Evolutionary conservation across 2,113 vertebrate species (phyloP), one percentile per base, ranked within the genome.

Genomic region (Colaptes auratus): DNA sequence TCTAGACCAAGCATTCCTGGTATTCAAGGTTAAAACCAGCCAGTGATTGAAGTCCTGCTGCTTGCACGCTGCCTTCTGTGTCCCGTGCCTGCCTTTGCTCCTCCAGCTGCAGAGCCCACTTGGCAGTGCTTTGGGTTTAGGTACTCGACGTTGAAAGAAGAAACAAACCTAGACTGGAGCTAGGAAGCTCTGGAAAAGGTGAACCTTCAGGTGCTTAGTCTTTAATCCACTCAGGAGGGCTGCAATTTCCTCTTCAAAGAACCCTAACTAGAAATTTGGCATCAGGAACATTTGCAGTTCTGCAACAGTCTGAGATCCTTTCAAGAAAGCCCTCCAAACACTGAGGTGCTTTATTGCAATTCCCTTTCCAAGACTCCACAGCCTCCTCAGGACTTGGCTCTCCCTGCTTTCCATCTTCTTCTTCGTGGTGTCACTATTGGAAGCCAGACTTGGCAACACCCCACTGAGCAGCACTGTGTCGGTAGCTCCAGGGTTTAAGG

Each of bases 401-500:
- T 93, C 92, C 39, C 48, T 86, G 42, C 69, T 89, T 79, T 77
- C 65, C 42, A 44, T 44, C 42, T 74, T 85, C 90, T 82, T 93
- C 79, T 69, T 88, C 65, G 84, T 13, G 28, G 28, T 64, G 85
- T 77, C 85, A n/a, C 65, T 55, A 85, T 59, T 67, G 88, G 84
- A 96, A 79, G 53, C 55, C 88, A 91, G 94, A 86, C 95, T 91
- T 77, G 89, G 92, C 95, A 96, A 97, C 61, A 94, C 89, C 89
- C 95, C 96, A 94, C 92, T 89, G 86, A 86, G 90, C 96, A 96
- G 97, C 89, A 88, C 75, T 89, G 93, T 91, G 96, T 97, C 95
- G 98, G 98, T 98, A 98, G 97, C 98, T 95, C 97, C 98, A 99
- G 98, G 98, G 98, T 98, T 99, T 99, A 99, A 99, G 99, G 99